phyloP scores from a whole-genome alignment of 2,888 invertebrate genomes.

The Oligia latruncula region DNA sequence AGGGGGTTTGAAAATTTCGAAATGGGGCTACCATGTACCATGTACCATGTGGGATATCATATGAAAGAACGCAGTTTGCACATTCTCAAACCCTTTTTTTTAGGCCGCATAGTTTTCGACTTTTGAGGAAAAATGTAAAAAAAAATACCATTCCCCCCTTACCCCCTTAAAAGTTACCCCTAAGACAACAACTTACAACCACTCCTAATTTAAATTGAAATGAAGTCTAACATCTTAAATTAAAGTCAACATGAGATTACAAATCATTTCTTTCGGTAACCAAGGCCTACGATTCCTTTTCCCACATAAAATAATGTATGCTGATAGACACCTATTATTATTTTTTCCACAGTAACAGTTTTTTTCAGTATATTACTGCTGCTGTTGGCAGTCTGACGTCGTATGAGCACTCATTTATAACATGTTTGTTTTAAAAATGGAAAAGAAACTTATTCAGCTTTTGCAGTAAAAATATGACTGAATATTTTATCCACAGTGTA shows the following conservation, averaged over 20 bases:
- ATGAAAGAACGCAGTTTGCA: too few species aligned
- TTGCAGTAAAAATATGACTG: background rate
- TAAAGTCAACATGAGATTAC: background rate
- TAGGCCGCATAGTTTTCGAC: too few species aligned
- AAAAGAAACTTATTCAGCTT: background rate
- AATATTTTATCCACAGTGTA: background rate
- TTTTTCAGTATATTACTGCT: background rate
- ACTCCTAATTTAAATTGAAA: background rate
- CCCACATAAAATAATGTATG: background rate
- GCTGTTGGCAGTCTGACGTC: constrained; percentile 19
- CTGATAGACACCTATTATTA: background rate
- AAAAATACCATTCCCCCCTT: too few species aligned
- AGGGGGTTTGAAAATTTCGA: too few species aligned
- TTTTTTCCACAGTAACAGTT: background rate
- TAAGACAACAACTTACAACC: background rate
- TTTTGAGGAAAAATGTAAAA: too few species aligned
- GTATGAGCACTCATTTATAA: constrained; percentile 60
- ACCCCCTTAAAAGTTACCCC: too few species aligned
- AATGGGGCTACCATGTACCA: too few species aligned
- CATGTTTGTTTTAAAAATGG: constrained; percentile 21
- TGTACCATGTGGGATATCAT: too few species aligned
- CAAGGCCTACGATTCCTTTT: background rate
- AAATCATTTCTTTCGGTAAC: background rate
- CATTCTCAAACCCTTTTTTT: too few species aligned
- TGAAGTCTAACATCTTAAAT: too few species aligned